A percentile compares a stretch with the other conserved stretches of the same genome.
phyloP scores from a whole-genome alignment of 2,113 vertebrate genomes.

The Syngnathus typhle region DNA sequence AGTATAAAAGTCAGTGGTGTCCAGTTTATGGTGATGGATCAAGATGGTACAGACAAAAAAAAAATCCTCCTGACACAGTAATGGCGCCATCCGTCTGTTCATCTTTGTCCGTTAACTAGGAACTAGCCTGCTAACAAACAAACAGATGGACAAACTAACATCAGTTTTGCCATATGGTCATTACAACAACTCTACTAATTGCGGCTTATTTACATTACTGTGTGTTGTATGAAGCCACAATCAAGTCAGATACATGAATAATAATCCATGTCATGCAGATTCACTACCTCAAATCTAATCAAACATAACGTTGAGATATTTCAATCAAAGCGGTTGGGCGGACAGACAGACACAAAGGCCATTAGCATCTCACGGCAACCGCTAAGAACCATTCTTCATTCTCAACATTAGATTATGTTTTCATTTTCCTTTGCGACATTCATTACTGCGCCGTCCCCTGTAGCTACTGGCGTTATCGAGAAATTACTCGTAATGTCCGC shows the following conservation, averaged over 20 bases:
- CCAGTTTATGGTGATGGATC: too few relatives aligned
- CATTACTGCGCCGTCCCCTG: slow-evolving; percentile 46
- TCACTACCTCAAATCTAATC: not conserved
- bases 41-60: too few relatives aligned
- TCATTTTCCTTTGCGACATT: slow-evolving; percentile 40
- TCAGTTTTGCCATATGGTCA: not conserved
- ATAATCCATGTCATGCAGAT: not conserved
- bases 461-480: slow-evolving; percentile 41
- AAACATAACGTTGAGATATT: slow-evolving; percentile 4
- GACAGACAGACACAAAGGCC: slow-evolving; percentile 2
- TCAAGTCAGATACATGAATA: not conserved
- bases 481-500: slow-evolving; percentile 43
- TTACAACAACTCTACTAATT: not conserved
- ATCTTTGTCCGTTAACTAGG: not conserved
- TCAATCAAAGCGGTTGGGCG: slow-evolving; percentile 3
- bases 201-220: not conserved
- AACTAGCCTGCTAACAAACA: not conserved
- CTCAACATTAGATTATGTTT: slow-evolving; percentile 42
- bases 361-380: slow-evolving; percentile 2
- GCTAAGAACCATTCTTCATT: slow-evolving; percentile 33
- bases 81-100: not conserved
- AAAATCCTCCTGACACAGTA: not conserved
- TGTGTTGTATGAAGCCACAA: not conserved
- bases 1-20: too few relatives aligned
- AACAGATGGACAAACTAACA: slow-evolving; percentile 4